phyloP scores from a whole-genome alignment of 1,140 invertebrate genomes.

The Subanguina moxae region DNA sequence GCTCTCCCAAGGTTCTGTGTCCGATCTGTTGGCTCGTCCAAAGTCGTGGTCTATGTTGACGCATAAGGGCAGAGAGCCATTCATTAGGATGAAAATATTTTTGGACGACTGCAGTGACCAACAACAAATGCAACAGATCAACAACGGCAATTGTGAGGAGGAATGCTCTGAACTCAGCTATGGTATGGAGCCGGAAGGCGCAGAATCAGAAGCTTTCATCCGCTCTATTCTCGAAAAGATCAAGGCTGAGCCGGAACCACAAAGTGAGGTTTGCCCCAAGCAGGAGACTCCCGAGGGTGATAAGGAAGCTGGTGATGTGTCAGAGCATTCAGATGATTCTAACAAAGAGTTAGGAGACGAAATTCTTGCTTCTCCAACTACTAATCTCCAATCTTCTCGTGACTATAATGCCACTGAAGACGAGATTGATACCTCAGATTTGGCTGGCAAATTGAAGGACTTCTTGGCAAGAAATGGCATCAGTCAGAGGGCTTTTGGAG shows the following conservation, averaged over 20 bases:
- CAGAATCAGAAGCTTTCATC: neutral
- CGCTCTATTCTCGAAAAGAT: neutral
- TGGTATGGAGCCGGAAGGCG: neutral
- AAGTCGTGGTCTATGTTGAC: constrained; percentile 97
- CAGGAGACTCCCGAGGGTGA: neutral
- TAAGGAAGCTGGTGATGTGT: neutral
- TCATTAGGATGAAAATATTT: constrained; percentile 97
- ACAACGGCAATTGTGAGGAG: neutral
- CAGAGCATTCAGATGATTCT: neutral
- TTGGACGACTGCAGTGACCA: constrained; percentile 70
- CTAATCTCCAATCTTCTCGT: neutral
- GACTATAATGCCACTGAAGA: constrained; percentile 10
- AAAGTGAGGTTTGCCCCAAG: neutral
- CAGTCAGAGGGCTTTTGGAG: constrained; percentile 18
- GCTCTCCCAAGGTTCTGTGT: constrained; percentile 86
- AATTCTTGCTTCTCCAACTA: neutral
- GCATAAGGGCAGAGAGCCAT: constrained; percentile 90
- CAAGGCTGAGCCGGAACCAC: constrained; percentile 3
- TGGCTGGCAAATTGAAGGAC: constrained; percentile 31
- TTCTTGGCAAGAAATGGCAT: constrained; percentile 26
- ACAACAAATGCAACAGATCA: neutral
- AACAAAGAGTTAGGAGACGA: neutral
- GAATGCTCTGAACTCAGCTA: neutral
- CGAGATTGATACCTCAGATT: constrained; percentile 36
- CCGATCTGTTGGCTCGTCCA: constrained; percentile 83